Evolutionary conservation across 2,797 vertebrate species (phyloP), one percentile per base, ranked within the genome.

Genomic region (Coregonus sp.): DNA sequence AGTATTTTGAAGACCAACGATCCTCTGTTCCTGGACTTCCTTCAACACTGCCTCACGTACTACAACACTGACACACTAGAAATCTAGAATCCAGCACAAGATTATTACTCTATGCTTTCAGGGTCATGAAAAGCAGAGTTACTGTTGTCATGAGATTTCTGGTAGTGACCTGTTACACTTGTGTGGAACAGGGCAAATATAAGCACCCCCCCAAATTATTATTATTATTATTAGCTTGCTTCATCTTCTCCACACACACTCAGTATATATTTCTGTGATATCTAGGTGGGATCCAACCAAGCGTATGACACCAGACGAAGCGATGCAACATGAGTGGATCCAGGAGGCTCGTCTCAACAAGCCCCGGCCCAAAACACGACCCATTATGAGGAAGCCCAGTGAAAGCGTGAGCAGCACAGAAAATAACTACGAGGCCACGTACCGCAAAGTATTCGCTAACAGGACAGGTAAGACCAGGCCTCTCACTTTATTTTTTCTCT

Each of bases 281-380:
- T 82, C 65, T 71, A 95, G 95, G 29, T 99, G 97, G 96, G 96
- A 99, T 85, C 97, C 97, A 29, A 89, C 93, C 15, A 95, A 95
- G 81, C 96, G 96, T 3, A 95, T 98, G 96, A 97, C 95, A 78
- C 97, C 97, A 0, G 97, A 96, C 68, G 96, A 98, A 86, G 97
- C 94, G 0, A 88, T 98, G 84, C 94, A 95, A 83, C 97, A 98
- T 1, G 86, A 92, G 0, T 99, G 97, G 97, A 96, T 98, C 88
- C 94, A 95, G 73, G 96, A 98, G 68, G 90, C 95, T 29, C 93
- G 94, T 77, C 91, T 91, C 63, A 91, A 95, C 87, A 95, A 89
- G 88, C 77, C 89, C 5, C 89, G 89, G 5, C 82, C 92, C 75
- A 95, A 91, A 89, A 78, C 85, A 0, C 94, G 88, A 74, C 80